Evolutionary conservation across 2,797 vertebrate species (phyloP), one percentile per base, ranked within the genome.

Genomic region (Tinamus major): DNA sequence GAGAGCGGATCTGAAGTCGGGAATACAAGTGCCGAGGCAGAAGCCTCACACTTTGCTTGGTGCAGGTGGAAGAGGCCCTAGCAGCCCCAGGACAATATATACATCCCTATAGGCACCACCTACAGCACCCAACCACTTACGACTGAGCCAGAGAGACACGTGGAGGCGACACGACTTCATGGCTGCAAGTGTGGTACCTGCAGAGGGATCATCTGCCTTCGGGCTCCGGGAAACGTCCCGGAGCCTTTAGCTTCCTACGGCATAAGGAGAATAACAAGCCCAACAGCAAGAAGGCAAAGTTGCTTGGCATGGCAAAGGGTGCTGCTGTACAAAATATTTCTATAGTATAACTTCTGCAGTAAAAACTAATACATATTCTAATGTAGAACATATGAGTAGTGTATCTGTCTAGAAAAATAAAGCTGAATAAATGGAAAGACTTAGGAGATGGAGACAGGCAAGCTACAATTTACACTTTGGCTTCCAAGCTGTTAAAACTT

Each of bases 401-500:
- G 53, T 24, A 55, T 1, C 1, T 39, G 6, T 53, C 26, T 67
- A 79, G 15, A 63, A 90, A 44, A 77, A 59, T 15, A 70, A 65
- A 86, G 42, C 3, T 48, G 23, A 72, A 59, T 31, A 68, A 6
- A 56, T 2, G 6, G 13, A 64, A 80, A 44, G 8, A 64, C 27
- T 71, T 75, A 20, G 74, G 53, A 85, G 53, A 68, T 21, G 29
- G 42, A 64, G 39, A 75, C 8, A 64, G 23, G 3, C 17, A 87
- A 80, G 9, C 19, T 65, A n/a, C 9, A 70, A 48, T 64, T 85
- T 82, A 56, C 2, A 46, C 27, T 79, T 68, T 81, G 15, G 6
- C 46, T 94, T 79, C 19, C 13, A 77, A 85, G 87, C 48, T 72
- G 83, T 29, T 89, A 44, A 63, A 89, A 53, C 6, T 24, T 48